These are phyloP conservation scores for Alethe diademata DNA, from an alignment of 2,113 vertebrate genomes.

Conservation along the genomic window DNA sequence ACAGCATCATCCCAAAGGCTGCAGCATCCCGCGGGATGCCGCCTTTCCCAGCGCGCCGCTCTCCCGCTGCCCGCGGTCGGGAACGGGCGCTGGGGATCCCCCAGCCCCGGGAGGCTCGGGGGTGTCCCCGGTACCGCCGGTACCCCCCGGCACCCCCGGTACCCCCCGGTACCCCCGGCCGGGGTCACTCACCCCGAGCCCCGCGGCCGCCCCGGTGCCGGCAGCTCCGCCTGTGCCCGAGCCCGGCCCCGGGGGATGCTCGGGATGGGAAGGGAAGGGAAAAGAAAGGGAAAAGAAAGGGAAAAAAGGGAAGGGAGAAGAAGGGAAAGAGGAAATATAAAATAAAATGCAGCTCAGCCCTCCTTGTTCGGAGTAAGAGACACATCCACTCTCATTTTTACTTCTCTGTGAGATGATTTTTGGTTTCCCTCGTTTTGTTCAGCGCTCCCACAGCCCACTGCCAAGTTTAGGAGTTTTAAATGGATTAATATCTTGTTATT, in stretches of 20 bases:
- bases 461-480: neutral
- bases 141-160: no score
- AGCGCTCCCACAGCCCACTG: fast-evolving
- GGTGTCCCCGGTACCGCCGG: no score
- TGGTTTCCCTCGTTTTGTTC: neutral
- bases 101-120: neutral
- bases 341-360: fast-evolving
- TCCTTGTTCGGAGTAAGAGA: fast-evolving
- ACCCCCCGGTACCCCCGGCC: neutral
- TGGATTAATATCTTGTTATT: fast-evolving
- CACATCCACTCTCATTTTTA: fast-evolving
- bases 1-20: no score
- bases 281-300: neutral
- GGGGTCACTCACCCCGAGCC: neutral
- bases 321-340: no score
- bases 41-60: neutral
- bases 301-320: no score
- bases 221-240: neutral
- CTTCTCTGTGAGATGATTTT: fast-evolving
- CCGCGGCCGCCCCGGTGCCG: neutral
- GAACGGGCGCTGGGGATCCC: no score
- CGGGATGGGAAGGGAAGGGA: neutral
- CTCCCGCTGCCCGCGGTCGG: neutral
- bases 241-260: neutral
- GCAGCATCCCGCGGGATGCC: neutral